phyloP scores from a whole-genome alignment of 2,113 vertebrate species.

The Psammodynastes pulverulentus region DNA sequence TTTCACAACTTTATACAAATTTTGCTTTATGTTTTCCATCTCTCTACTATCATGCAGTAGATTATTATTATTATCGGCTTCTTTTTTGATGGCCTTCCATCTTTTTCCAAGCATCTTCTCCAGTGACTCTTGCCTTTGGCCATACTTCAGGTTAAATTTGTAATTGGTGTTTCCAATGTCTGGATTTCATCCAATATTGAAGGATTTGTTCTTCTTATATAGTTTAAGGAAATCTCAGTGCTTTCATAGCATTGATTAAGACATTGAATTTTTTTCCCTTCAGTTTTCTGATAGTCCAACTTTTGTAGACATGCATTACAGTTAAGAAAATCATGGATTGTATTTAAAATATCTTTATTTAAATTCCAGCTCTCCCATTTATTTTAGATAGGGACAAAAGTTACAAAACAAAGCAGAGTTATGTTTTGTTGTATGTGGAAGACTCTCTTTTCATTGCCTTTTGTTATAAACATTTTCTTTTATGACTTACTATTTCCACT shows the following conservation, averaged over 20 bases:
- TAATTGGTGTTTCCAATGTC: neutral
- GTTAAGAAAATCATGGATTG: neutral
- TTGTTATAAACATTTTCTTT: neutral
- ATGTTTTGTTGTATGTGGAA: neutral
- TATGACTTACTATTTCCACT: neutral
- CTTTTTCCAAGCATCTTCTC: neutral
- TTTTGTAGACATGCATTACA: neutral
- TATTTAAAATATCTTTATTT: neutral
- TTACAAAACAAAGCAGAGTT: neutral
- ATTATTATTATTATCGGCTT: neutral
- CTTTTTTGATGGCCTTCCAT: neutral
- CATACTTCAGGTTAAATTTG: neutral
- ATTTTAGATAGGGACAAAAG: neutral
- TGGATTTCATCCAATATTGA: neutral
- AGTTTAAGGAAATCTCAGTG: neutral
- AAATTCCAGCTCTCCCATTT: neutral
- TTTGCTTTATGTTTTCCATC: neutral
- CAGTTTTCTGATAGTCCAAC: neutral
- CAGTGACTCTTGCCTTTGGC: neutral
- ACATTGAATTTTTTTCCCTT: neutral
- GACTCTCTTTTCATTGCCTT: neutral
- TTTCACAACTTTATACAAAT: neutral
- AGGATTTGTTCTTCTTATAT: neutral
- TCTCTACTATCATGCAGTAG: neutral
- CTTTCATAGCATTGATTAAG: neutral